Evolutionary conservation across 2,113 vertebrate species (phyloP), one percentile per base, ranked within the genome.

Genomic region (Falco punctatus): DNA sequence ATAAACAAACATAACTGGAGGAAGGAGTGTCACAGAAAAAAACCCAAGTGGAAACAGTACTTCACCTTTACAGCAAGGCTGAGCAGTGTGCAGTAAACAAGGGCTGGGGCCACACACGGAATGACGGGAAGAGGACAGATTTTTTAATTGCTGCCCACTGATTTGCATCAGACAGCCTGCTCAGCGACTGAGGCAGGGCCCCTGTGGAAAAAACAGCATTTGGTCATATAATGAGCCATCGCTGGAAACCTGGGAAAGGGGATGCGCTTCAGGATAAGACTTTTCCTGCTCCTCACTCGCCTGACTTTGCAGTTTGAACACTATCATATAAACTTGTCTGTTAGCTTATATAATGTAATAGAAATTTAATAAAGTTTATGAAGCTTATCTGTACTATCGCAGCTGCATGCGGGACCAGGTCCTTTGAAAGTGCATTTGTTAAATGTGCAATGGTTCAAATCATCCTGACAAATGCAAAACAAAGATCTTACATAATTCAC

Each of bases 401-500:
- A 86, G 42, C 33, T 46, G 57, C 5, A 6, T 27, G 70, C 3
- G 4, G 86, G 62, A 64, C 62, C 2, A 14, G 40, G 57, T 8
- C 73, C 70, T 72, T 74, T 81, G 52, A 27, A 90, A 81, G 82
- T 26, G 48, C 61, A 22, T 72, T 88, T 51, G 57, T 61, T 74
- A 73, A 61, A 58, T 33, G 86, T 72, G 88, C 49, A 69, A 6
- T 35, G 66, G 57, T 81, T 85, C 80, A 30, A 65, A 83, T 85
- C 66, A 75, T 28, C 92, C 91, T 94, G 91, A 91, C 83, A 94
- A 93, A 87, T 0, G 24, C 95, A 91, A 96, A 92, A 95, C 91
- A 95, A 92, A 81, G 88, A 81, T 15, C 66, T 96, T 94, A 24
- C 46, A 90, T 90, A 96, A 96, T 94, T 91, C 74, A 49, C 62